Base-by-base conservation (phyloP, 2,888 invertebrate genomes). In the Thecophora atra region DNA sequence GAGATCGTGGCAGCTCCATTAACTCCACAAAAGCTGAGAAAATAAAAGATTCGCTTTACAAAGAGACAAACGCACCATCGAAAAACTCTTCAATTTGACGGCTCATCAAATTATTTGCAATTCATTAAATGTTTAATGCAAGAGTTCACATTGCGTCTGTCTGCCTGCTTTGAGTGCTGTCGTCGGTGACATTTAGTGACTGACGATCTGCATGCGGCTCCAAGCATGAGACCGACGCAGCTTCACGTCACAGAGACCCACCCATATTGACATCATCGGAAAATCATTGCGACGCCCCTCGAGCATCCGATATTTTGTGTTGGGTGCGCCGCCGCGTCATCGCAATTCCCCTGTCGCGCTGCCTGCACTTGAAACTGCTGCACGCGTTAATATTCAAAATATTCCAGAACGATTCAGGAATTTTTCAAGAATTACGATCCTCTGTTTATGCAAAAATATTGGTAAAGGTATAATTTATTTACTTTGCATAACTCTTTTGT, bases 351-450 rank as follows among this genome's bases (percentile, higher is more conserved):
- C 58, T 58, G 6, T 15, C 26, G 28, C 26, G 58, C 24, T 58
- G 26, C 28, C 58, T 58, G 58, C 58, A 28, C 58, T 58, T 24
- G 47, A 30, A 65, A 52, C 26, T 47, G 24, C 26, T 26, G 11
- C 63, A 19, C 13, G 17, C 30, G 37, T 37, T 37, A 37, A 37
- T 37, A n/a, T 66, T 66, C 44, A 42, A 68, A 68, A 42, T 56
- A 68, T 68, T 54, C 58, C 56, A 68, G 56, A 30, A 58, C 68
- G 19, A 51, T 54, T 67, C 54, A 13, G 28, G 52, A 54, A 30
- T 54, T 54, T 24, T 24, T 47, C 1, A 28, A 28, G 26, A 28
- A 28, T 28, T 26, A 28, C 26, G 58, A 58, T 5, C 21, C 21
- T n/a, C 54, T 54, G 24, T 13, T 21, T 54, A 54, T 21, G 19